phyloP scores from a whole-genome alignment of 2,888 invertebrate species.

The Aleiodes alternator region DNA sequence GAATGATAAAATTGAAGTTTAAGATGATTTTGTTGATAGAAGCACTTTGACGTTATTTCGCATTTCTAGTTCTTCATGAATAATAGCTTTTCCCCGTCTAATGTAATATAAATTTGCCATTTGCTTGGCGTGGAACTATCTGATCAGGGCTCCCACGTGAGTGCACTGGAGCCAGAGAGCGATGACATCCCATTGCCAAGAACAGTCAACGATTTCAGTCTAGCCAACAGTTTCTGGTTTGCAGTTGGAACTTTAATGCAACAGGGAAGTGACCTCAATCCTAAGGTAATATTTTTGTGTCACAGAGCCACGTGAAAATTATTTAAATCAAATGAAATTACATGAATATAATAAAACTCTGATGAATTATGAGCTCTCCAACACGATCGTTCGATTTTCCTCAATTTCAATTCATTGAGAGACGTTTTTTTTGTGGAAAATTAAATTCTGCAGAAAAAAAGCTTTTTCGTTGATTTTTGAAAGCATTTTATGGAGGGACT shows the following conservation, averaged over 20 bases:
- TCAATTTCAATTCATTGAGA: too few species aligned
- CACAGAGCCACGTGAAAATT: conserved; percentile 64
- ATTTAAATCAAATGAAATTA: not conserved
- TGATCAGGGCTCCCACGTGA: conserved; percentile 72
- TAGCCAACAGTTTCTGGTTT: conserved; percentile 96
- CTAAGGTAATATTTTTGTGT: conserved; percentile 82
- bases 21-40: too few species aligned
- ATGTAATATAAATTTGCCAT: conserved; percentile 70
- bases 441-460: too few species aligned
- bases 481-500: too few species aligned
- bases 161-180: conserved; percentile 71
- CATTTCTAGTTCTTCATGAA: not conserved
- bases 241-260: conserved; percentile 96
- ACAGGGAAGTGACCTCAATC: conserved; percentile 94
- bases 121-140: conserved; percentile 63
- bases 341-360: too few species aligned
- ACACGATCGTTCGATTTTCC: too few species aligned
- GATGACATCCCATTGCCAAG: conserved; percentile 71
- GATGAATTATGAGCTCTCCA: not conserved
- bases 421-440: too few species aligned
- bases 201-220: conserved; percentile 88
- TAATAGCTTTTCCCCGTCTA: conserved; percentile 60
- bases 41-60: too few species aligned
- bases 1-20: too few species aligned
- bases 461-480: too few species aligned